Percentiles rank a stretch among this genome's conserved stretches.
Conservation (phyloP, 2,113 vertebrate genomes). For the Anas platyrhynchos region DNA sequence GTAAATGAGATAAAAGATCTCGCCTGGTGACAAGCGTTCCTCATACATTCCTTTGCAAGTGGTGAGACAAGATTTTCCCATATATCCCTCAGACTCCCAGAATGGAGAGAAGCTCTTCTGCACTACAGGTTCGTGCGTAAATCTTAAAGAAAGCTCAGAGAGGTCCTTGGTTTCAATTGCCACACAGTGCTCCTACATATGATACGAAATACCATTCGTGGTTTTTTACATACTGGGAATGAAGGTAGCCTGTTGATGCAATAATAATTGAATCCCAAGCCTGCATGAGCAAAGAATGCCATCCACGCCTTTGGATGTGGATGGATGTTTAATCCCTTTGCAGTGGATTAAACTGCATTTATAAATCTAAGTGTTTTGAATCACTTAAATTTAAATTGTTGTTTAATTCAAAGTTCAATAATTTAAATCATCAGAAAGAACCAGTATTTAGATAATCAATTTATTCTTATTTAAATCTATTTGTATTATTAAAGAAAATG, state of each 20-base stretch:
- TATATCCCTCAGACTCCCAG: background rate
- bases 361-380: background rate
- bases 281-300: background rate
- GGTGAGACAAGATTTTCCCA: background rate
- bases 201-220: background rate
- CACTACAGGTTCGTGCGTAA: background rate
- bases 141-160: background rate
- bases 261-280: background rate
- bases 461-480: background rate
- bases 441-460: background rate
- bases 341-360: background rate
- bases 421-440: background rate
- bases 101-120: background rate
- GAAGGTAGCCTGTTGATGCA: background rate
- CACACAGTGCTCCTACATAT: background rate
- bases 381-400: background rate
- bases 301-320: background rate
- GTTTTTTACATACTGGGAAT: background rate
- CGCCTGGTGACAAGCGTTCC: constrained; percentile 22
- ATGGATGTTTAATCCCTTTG: background rate
- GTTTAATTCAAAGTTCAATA: background rate
- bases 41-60: constrained; percentile 19
- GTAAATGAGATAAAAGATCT: constrained; percentile 20
- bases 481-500: background rate
- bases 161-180: background rate